These are phyloP conservation scores for Tachuris rubrigastra DNA, from an alignment of 2,113 vertebrate species.

Conservation along the genomic window DNA sequence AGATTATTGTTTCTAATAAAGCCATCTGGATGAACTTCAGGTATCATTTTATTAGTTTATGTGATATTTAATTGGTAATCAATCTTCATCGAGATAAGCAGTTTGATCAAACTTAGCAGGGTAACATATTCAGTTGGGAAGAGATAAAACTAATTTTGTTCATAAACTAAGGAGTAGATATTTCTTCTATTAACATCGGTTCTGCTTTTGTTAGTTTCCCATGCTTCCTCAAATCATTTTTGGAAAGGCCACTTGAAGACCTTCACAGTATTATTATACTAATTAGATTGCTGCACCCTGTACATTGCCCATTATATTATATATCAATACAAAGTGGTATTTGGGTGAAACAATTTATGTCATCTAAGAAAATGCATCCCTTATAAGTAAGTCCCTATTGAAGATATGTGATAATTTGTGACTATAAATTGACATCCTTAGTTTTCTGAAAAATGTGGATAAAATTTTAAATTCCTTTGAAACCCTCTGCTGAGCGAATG, in stretches of 20 bases:
- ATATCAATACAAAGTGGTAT: rapidly evolving
- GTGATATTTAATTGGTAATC: slow-evolving; percentile 60
- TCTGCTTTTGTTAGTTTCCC: not conserved
- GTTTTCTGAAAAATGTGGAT: not conserved
- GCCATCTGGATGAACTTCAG: slow-evolving; percentile 57
- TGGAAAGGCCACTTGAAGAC: not conserved
- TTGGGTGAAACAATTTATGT: not conserved
- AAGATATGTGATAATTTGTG: not conserved
- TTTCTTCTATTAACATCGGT: not conserved
- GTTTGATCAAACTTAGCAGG: slow-evolving; percentile 53
- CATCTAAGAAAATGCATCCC: not conserved
- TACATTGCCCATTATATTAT: not conserved
- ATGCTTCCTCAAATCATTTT: not conserved
- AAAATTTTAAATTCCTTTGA: not conserved
- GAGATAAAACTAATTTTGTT: slow-evolving; percentile 55
- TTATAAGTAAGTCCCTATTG: not conserved
- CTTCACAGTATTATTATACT: not conserved
- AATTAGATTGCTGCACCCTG: not conserved
- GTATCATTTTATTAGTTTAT: slow-evolving; percentile 44
- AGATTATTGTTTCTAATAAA: slow-evolving; percentile 60
- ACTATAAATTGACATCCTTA: not conserved
- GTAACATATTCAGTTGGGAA: slow-evolving; percentile 38
- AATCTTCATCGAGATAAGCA: slow-evolving; percentile 66
- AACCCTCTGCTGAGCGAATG: not conserved
- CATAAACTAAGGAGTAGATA: not conserved